Evolutionary conservation across 2,797 vertebrate species (phyloP), one percentile per base, ranked within the genome.

Genomic region (Chelmon rostratus): DNA sequence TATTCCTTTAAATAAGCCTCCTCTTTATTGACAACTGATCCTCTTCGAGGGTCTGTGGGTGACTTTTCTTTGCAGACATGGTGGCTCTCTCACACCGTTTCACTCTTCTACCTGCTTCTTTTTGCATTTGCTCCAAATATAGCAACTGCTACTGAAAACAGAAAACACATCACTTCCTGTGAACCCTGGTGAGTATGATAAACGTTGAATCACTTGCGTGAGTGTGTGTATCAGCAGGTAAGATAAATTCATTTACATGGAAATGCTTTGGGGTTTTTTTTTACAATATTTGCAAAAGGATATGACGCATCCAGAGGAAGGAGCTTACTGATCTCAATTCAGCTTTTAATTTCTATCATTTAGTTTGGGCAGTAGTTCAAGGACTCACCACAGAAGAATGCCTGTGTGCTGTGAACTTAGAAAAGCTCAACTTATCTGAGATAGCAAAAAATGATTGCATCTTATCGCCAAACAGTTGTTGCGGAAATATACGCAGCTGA

Each of bases 121-220:
- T 68, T 67, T 54, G 31, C 61, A 57, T 54, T 50, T n/a, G 11
- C 46, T 84, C 76, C 56, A 87, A 86, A 83, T 80, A 81, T 83
- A 85, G 85, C 5, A 61, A 57, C 68, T 57, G 63, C 44, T 23
- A 37, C 38, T 82, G 58, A 86, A 83, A 79, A 68, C 59, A 68
- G 16, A 79, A 18, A 86, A 67, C 35, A 67, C 35, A 23, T 19
- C 40, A 69, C 73, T 88, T 87, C 74, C 69, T 83, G 68, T 81
- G 69, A 50, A 74, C 52, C 9, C 25, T 0, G 7, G 33, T 44
- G 44, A 64, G 21, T 3, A 6, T n/a, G 40, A 16, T 67, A 3
- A 33, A 56, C 56, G 74, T 9, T 61, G 35, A 83, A 46, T 46
- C 52, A 31, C 33, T 61, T 61, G 58, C 11, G 25, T 33, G 25